Evolutionary conservation across 2,113 vertebrate species (phyloP).

Genomic region (Chlamydotis undulata): DNA sequence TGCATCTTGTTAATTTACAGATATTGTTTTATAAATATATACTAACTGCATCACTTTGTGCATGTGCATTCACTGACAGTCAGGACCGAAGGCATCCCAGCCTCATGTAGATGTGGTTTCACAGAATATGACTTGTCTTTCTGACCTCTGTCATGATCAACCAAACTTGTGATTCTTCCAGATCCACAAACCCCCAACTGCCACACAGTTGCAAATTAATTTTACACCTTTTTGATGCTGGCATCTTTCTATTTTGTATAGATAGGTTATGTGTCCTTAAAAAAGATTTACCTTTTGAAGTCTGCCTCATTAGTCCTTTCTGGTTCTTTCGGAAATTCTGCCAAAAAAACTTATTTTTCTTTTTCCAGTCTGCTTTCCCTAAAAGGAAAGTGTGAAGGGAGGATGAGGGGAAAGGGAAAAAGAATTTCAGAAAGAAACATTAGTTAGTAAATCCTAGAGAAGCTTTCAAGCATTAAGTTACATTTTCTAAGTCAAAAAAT

Average conservation of each 20-base stretch:
- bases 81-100: background rate
- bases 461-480: background rate
- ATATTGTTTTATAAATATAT: background rate
- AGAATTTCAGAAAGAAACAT: constrained; percentile 59
- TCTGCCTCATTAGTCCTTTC: constrained; percentile 90
- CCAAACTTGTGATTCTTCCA: background rate
- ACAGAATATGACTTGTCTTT: background rate
- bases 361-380: constrained; percentile 97
- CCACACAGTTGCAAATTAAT: background rate
- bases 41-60: background rate
- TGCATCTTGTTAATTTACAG: background rate
- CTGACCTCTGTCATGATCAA: background rate
- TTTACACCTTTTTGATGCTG: background rate
- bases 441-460: background rate
- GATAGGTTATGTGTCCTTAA: background rate
- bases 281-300: constrained; percentile 88
- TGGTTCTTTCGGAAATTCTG: constrained; percentile 95
- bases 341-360: constrained; percentile 98
- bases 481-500: constrained; percentile 23
- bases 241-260: background rate
- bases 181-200: background rate
- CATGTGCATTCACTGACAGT: background rate
- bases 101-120: background rate
- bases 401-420: background rate
- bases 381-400: background rate